These are phyloP conservation scores for Drosophila seguyi DNA, from an alignment of 1,140 invertebrate genomes.

Conservation along the genomic window DNA sequence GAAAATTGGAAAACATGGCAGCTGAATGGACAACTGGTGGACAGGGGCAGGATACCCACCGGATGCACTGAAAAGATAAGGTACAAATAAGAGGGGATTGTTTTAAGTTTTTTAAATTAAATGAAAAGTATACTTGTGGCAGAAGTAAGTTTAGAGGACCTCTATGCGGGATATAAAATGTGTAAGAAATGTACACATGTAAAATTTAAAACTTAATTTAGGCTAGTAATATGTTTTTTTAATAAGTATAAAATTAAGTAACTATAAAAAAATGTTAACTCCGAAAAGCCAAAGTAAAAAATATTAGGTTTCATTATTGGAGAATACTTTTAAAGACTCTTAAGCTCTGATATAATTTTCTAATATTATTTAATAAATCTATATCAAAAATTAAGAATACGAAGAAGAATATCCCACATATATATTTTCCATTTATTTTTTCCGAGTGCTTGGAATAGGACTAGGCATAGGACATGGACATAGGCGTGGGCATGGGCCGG, in stretches of 20 bases:
- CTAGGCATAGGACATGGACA: slow-evolving; percentile 10
- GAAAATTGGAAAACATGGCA: slow-evolving; percentile 80
- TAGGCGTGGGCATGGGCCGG: slow-evolving; percentile 9
- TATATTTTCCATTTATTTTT: background rate
- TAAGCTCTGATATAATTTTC: background rate
- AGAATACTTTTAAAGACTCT: no score
- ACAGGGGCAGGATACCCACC: background rate
- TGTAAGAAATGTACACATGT: background rate
- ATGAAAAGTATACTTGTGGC: background rate
- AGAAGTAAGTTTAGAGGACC: background rate
- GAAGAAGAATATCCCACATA: background rate
- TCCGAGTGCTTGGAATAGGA: slow-evolving; percentile 9
- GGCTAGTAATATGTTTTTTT: no score
- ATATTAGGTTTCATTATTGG: no score
- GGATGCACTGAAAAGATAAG: background rate
- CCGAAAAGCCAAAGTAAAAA: no score
- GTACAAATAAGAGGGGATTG: no score
- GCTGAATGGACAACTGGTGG: slow-evolving; percentile 55
- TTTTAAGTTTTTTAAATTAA: background rate
- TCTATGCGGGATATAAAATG: no score
- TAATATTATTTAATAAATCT: background rate
- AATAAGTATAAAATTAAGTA: no score
- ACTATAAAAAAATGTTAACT: no score
- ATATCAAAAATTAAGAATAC: background rate
- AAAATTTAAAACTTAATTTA: no score